These are phyloP conservation scores for Nesometra sesokonis DNA, from an alignment of 35 echinoderm and acorn worm genomes.

Conservation along the genomic window DNA sequence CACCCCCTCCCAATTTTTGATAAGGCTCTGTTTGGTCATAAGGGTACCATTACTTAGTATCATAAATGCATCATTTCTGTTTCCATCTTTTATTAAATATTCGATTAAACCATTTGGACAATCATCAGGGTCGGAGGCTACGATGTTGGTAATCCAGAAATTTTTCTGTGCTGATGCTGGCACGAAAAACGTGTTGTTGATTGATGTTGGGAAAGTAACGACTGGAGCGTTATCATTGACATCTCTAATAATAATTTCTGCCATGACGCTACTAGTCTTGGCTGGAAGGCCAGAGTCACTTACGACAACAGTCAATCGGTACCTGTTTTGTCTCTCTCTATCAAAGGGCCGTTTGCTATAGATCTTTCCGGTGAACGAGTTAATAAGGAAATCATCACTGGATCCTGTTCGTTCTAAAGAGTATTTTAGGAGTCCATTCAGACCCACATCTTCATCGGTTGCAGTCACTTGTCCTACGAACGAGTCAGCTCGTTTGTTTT, in stretches of 20 bases:
- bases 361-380: conserved; percentile 33
- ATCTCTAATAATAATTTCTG: conserved; percentile 50
- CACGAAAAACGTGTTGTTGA: conserved; percentile 48
- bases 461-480: conserved; percentile 53
- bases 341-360: conserved; percentile 48
- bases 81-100: conserved; percentile 48
- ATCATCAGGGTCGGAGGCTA: conserved; percentile 46
- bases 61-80: conserved; percentile 56
- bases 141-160: conserved; percentile 39
- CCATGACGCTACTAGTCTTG: conserved; percentile 24
- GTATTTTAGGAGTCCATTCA: conserved; percentile 60
- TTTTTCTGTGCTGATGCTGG: conserved; percentile 46
- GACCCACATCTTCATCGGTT: conserved; percentile 45
- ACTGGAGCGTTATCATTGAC: conserved; percentile 72
- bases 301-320: conserved; percentile 48
- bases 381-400: conserved; percentile 44
- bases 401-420: conserved; percentile 20
- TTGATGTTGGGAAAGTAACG: conserved; percentile 35
- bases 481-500: conserved; percentile 39
- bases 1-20: conserved; percentile 41
- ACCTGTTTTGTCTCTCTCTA: conserved; percentile 32
- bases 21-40: conserved; percentile 40
- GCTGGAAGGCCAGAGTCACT: conserved; percentile 53
- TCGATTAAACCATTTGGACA: conserved; percentile 42
- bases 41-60: conserved; percentile 52